phyloP scores from a whole-genome alignment of 2,888 invertebrate species.

The Temnothorax unifasciatus region DNA sequence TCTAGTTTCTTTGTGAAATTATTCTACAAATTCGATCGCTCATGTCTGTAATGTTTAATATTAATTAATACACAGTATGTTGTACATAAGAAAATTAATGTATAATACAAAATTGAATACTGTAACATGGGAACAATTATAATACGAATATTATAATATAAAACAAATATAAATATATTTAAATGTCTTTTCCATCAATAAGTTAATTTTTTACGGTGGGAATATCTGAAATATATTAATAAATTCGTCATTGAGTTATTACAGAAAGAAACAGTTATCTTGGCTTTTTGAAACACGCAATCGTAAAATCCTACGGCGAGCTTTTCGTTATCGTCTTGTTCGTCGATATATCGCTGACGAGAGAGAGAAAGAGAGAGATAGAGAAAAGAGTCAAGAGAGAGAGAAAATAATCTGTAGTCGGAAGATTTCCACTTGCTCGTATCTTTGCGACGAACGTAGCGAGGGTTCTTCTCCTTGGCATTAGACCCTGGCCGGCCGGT shows the following conservation, averaged over 20 bases:
- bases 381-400: conserved; percentile 46
- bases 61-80: neutral
- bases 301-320: neutral
- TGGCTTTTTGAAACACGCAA: neutral
- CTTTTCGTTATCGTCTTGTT: conserved; percentile 56
- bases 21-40: neutral
- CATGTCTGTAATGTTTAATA: neutral
- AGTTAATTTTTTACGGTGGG: neutral
- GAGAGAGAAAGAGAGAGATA: neutral
- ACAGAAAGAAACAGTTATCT: neutral
- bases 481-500: conserved; percentile 67
- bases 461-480: conserved; percentile 73
- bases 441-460: conserved; percentile 8
- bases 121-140: neutral
- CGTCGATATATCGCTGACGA: conserved; percentile 29
- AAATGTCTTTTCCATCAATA: neutral
- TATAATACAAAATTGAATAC: neutral
- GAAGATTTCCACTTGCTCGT: conserved; percentile 70
- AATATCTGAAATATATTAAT: neutral
- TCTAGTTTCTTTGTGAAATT: neutral
- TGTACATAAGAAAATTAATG: neutral
- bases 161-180: neutral
- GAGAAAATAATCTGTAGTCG: conserved; percentile 39
- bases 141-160: neutral
- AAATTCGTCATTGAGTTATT: neutral